Percentiles rank a stretch among this genome's conserved stretches.
phyloP scores from a whole-genome alignment of 2,888 invertebrate genomes.

The Macaria liturata region DNA sequence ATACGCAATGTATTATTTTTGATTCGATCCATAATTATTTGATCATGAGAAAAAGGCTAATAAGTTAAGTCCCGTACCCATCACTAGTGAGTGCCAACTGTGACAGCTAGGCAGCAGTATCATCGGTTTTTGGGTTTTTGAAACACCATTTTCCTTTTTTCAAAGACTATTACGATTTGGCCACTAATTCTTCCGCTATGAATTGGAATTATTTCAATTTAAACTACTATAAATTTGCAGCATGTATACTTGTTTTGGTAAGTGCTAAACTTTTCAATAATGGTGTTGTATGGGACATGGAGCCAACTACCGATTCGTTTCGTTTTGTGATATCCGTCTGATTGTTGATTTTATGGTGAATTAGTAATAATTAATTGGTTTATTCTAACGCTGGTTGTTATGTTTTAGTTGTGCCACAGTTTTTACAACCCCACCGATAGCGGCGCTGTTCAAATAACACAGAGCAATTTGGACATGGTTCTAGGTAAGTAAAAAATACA shows the following conservation, averaged over 20 bases:
- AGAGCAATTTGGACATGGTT: constrained; percentile 92
- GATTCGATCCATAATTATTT: too few relatives aligned
- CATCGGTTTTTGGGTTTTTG: constrained; percentile 31
- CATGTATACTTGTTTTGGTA: constrained; percentile 64
- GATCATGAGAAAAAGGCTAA: too few relatives aligned
- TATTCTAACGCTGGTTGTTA: constrained; percentile 56
- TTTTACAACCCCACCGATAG: constrained; percentile 91
- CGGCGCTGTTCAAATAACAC: constrained; percentile 91
- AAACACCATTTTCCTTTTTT: constrained; percentile 43
- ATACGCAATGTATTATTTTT: too few relatives aligned
- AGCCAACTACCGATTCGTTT: constrained; percentile 29
- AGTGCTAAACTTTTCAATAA: constrained; percentile 36
- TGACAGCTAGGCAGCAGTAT: constrained; percentile 36
- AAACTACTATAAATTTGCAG: constrained; percentile 56
- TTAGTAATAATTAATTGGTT: constrained; percentile 63
- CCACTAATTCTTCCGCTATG: constrained; percentile 44
- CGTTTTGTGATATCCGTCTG: constrained; percentile 37
- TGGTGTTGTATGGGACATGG: constrained; percentile 6
- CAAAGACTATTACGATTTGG: constrained; percentile 33
- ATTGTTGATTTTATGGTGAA: constrained; percentile 69
- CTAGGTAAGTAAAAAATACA: constrained; percentile 85
- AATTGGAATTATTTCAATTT: constrained; percentile 50
- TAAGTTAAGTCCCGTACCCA: too few relatives aligned
- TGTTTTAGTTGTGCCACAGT: constrained; percentile 77
- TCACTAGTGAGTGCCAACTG: constrained; percentile 32